These are phyloP conservation scores for Hypena proboscidalis DNA, from an alignment of 2,888 invertebrate species.

Conservation along the genomic window DNA sequence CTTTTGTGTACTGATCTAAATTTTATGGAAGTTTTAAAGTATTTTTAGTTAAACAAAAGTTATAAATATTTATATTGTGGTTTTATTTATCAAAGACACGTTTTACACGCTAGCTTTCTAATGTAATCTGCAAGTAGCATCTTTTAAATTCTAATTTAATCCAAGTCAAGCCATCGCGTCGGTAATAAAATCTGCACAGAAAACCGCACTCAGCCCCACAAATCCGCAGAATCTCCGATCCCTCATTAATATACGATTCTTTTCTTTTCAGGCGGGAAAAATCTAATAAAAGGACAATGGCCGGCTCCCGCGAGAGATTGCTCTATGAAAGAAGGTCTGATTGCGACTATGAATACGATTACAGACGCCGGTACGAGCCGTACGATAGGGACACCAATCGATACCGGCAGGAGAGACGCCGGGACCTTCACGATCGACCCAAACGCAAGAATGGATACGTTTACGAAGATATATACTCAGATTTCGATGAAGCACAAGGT, in stretches of 20 bases:
- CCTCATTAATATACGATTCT: slow-evolving; percentile 55
- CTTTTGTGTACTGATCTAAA: too few species aligned
- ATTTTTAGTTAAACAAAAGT: too few species aligned
- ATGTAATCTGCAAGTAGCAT: slow-evolving; percentile 28
- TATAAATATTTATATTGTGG: too few species aligned
- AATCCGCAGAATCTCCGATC: slow-evolving; percentile 42
- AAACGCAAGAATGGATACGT: slow-evolving; percentile 77
- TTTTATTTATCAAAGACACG: too few species aligned
- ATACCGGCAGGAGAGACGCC: slow-evolving; percentile 54
- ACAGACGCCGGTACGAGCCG: slow-evolving; percentile 57
- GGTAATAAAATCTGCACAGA: slow-evolving; percentile 28
- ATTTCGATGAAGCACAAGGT: slow-evolving; percentile 80
- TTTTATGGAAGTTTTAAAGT: too few species aligned
- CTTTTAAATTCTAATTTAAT: slow-evolving; percentile 27
- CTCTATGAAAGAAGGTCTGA: slow-evolving; percentile 71
- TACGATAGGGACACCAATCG: slow-evolving; percentile 48
- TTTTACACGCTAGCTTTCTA: too few species aligned
- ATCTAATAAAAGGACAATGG: slow-evolving; percentile 67
- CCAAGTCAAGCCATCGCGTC: too few species aligned
- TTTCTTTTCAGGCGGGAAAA: slow-evolving; percentile 61
- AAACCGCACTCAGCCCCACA: slow-evolving; percentile 31
- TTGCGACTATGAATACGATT: slow-evolving; percentile 62
- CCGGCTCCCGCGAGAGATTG: slow-evolving; percentile 75
- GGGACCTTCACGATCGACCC: slow-evolving; percentile 52
- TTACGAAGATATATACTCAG: slow-evolving; percentile 81